These are phyloP conservation scores for Forficula auricularia DNA, from an alignment of 1,140 invertebrate genomes.

Conservation along the genomic window DNA sequence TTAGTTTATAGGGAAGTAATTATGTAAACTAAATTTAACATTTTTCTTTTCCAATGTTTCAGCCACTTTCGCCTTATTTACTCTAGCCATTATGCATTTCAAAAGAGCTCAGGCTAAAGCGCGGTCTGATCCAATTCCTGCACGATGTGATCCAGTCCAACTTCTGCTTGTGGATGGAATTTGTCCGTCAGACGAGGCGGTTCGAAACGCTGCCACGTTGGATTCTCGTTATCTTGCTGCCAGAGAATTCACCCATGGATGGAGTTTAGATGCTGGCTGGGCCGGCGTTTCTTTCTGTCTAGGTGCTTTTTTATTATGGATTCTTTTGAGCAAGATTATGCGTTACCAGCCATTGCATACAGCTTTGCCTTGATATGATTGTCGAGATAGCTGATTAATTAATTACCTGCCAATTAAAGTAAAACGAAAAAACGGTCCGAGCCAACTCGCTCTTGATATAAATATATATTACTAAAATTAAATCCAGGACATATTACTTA, in stretches of 20 bases:
- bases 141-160: constrained; percentile 21
- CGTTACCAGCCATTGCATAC: constrained; percentile 54
- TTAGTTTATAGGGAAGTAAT: too few species aligned
- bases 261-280: constrained; percentile 70
- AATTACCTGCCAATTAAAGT: too few species aligned
- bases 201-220: constrained; percentile 7
- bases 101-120: constrained; percentile 51
- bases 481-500: too few species aligned
- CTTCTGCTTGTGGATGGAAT: constrained; percentile 6
- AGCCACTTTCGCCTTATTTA: constrained; percentile 77
- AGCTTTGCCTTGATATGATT: not conserved
- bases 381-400: too few species aligned
- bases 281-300: constrained; percentile 59
- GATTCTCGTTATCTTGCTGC: constrained; percentile 33
- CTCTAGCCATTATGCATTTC: constrained; percentile 74
- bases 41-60: too few species aligned
- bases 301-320: constrained; percentile 64
- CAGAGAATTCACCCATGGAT: constrained; percentile 55
- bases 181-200: not conserved
- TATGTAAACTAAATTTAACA: too few species aligned
- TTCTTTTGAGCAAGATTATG: constrained; percentile 74
- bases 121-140: constrained; percentile 25
- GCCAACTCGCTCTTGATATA: too few species aligned
- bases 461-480: too few species aligned
- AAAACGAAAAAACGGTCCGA: too few species aligned